Base-by-base conservation (phyloP, 2,797 vertebrate genomes). In the Lutjanus campechanus region DNA sequence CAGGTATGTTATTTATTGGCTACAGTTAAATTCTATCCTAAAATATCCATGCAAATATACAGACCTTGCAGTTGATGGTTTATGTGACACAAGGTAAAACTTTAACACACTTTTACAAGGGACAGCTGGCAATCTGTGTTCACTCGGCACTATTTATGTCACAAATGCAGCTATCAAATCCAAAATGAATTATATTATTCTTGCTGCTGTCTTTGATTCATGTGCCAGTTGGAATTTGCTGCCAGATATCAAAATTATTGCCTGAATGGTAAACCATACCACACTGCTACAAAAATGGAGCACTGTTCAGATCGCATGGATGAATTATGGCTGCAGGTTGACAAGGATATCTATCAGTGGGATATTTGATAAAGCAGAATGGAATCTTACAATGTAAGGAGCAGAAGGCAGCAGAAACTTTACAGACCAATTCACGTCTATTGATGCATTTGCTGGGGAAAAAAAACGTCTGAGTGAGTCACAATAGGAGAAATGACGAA, bases 191-290 rank as follows among this genome's bases (percentile, higher is more conserved):
- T 64, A 36, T 54, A 73, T 72, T 77, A 58, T 79, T 76, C 68
- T 69, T 74, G 46, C 40, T 15, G 10, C 54, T 69, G 47, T 85
- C 62, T 88, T 77, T 90, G 79, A 88, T 80, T 91, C 73, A 76
- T 85, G 80, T 69, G 73, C 73, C 85, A 87, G 77, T 69, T 83
- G 44, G 63, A 85, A 85, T 81, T 89, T 84, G 54, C 79, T 69
- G 81, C 69, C 81, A 85, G 79, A 86, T 84, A 89, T 85, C 70
- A 67, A 85, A 86, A 89, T 76, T 49, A 88, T 75, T 80, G 73
- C 49, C 63, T 73, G 66, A 85, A 88, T 81, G 72, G 71, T 73
- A 80, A 84, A 85, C 61, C 58, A 46, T 47, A 53, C 29, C 70
- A 76, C 66, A 17, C 11, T 41, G 79, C 63, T 61, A 44, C 62